These are phyloP conservation scores for Sylvia atricapilla DNA, from an alignment of 2,113 vertebrate genomes.

Conservation along the genomic window DNA sequence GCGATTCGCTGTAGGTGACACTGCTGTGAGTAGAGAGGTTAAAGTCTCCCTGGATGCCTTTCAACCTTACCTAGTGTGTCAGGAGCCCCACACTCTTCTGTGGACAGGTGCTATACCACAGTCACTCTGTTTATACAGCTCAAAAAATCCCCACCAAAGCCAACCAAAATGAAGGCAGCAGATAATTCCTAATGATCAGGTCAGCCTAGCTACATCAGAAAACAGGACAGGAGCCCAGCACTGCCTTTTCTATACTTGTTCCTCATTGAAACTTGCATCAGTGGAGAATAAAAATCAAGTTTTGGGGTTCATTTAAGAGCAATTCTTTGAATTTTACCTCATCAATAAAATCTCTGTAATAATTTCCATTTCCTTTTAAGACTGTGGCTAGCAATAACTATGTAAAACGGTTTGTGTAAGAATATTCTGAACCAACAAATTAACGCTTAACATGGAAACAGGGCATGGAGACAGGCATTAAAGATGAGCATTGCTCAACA, in stretches of 20 bases:
- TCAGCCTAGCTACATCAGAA: background rate
- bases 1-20: background rate
- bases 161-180: background rate
- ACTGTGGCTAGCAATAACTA: background rate
- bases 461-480: background rate
- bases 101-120: background rate
- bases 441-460: background rate
- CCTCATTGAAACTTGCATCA: background rate
- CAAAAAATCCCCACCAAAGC: background rate
- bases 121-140: background rate
- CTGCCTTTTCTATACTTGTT: background rate
- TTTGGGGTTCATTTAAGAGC: background rate
- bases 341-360: background rate
- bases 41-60: background rate
- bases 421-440: background rate
- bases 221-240: background rate
- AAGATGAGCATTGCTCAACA: background rate
- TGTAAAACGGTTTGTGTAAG: background rate
- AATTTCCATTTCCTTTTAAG: background rate
- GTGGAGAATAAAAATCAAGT: background rate
- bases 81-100: background rate
- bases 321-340: background rate
- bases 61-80: background rate
- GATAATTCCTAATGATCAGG: background rate
- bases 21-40: background rate